Evolutionary conservation across 1,140 invertebrate species (phyloP).

Genomic region (Procambarus clarkii): DNA sequence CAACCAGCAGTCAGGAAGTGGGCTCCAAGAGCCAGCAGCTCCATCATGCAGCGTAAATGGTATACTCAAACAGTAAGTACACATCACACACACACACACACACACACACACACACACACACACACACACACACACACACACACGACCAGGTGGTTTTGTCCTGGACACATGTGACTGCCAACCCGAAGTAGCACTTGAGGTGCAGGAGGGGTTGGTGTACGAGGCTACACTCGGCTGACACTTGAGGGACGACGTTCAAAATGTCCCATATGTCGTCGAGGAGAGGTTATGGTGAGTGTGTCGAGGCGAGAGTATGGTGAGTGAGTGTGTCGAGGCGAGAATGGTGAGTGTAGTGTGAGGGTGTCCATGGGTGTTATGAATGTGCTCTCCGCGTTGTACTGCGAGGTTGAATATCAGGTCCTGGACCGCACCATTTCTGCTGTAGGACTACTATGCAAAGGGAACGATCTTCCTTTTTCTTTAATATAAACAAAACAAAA

Average conservation of each 20-base stretch:
- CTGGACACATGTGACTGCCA: neutral
- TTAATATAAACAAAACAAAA: no score
- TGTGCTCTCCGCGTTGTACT: no score
- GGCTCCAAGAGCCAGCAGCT: no score
- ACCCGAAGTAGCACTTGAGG: constrained; percentile 31
- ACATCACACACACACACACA: neutral
- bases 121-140: constrained; percentile 28
- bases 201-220: neutral
- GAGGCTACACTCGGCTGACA: neutral
- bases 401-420: no score
- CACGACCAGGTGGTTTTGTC: constrained; percentile 36
- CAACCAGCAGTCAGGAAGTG: no score
- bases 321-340: neutral
- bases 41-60: no score
- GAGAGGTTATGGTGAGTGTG: neutral
- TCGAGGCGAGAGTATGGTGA: neutral
- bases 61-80: no score
- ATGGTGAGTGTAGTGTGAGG: no score
- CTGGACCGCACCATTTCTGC: no score
- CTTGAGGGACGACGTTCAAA: neutral
- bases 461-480: no score
- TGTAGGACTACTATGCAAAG: no score
- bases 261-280: constrained; percentile 15
- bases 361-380: no score
- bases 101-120: constrained; percentile 41